These are phyloP conservation scores for Brachionus calyciflorus DNA, from an alignment of 1,140 invertebrate genomes.

Conservation along the genomic window DNA sequence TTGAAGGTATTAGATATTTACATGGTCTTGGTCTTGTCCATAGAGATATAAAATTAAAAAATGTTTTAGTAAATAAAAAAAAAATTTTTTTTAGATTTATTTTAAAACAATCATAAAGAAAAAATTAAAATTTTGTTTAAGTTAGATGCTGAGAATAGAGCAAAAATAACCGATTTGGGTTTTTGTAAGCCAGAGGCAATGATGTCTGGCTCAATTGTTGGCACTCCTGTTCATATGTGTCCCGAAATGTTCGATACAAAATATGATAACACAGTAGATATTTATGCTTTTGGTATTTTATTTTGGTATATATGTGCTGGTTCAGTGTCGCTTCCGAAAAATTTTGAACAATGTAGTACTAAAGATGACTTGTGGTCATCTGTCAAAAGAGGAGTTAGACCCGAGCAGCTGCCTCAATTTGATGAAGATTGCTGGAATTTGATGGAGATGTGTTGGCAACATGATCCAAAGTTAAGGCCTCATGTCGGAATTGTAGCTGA, in stretches of 20 bases:
- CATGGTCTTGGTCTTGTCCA: constrained; percentile 81
- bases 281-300: constrained; percentile 84
- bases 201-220: constrained; percentile 72
- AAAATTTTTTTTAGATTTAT: background rate
- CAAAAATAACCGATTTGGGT: constrained; percentile 80
- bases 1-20: constrained; percentile 75
- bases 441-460: constrained; percentile 80
- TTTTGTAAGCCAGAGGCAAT: constrained; percentile 87
- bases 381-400: constrained; percentile 71
- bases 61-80: constrained; percentile 71
- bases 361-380: constrained; percentile 82
- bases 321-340: constrained; percentile 71
- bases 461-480: constrained; percentile 72
- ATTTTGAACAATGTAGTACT: constrained; percentile 80
- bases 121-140: constrained; percentile 51
- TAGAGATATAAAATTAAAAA: constrained; percentile 84
- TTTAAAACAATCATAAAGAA: background rate
- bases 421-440: constrained; percentile 72
- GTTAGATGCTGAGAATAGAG: constrained; percentile 72
- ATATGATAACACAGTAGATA: constrained; percentile 81
- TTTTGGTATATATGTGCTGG: constrained; percentile 84
- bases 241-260: constrained; percentile 75
- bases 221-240: constrained; percentile 87
- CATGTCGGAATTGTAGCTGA: constrained; percentile 65
- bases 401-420: constrained; percentile 73